Percentiles rank a stretch among this genome's conserved stretches.
phyloP scores from a whole-genome alignment of 2,113 vertebrate species.

The Gymnarchus niloticus region DNA sequence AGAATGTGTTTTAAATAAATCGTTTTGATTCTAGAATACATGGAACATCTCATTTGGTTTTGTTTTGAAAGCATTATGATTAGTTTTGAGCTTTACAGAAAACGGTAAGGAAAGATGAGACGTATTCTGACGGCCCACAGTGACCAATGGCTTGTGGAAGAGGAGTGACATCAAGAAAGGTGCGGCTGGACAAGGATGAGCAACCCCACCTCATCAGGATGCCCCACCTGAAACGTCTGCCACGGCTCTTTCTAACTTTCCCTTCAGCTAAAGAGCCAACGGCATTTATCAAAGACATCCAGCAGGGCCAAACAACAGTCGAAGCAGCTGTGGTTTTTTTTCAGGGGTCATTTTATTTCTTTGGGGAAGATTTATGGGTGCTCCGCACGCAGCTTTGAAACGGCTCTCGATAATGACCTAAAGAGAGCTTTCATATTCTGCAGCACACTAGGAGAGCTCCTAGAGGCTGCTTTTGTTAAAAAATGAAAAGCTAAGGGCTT shows the following conservation, averaged over 20 bases:
- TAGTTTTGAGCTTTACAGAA: background rate
- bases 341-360: conserved; percentile 19
- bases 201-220: background rate
- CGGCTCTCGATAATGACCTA: conserved; percentile 5
- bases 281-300: conserved; percentile 9
- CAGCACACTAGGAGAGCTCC: conserved; percentile 5
- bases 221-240: background rate
- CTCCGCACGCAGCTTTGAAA: background rate
- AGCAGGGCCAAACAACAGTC: background rate
- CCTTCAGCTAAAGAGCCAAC: background rate
- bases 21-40: background rate
- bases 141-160: background rate
- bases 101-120: background rate
- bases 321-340: conserved; percentile 9
- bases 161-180: background rate
- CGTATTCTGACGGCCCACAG: background rate
- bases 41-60: background rate
- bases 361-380: background rate
- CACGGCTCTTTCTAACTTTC: background rate
- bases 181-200: background rate
- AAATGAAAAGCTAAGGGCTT: conserved; percentile 5
- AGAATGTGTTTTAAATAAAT: background rate
- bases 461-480: conserved; percentile 1
- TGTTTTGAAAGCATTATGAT: background rate
- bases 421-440: conserved; percentile 19